Base-by-base conservation (phyloP, 1,140 invertebrate species). In the Drosophila trapezifrons region DNA sequence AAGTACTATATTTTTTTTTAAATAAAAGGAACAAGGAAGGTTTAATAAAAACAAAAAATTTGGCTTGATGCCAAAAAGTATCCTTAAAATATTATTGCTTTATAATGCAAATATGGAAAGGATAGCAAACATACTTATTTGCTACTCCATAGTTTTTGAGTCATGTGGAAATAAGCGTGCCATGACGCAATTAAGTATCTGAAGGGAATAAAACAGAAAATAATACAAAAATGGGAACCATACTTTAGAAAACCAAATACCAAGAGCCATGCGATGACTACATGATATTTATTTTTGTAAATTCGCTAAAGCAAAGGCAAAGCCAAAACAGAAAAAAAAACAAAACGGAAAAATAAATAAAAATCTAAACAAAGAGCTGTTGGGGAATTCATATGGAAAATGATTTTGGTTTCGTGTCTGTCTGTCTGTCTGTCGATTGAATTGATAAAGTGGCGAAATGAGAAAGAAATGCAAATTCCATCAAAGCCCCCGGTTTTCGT, bases 401-500 rank as follows among this genome's bases (percentile, higher is more conserved):
- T 67, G 18, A 49, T 47, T 69, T 69, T 35, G 20, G 12, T 43
- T 67, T 22, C 25, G 22, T 67, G 46, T 60, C 60, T 62, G 45
- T 69, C 52, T 43, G 13, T 64, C 20, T 38, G 32, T 35, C 49
- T 32, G 42, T 35, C 10, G 51, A 71, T 71, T 32, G 27, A 70
- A 71, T 17, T 54, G 67, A 71, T 71, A 70, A 70, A 65, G 45
- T 47, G 27, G 27, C 40, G n/a, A 72, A 56, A 47, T 55, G 42
- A 17, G 18, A 70, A 78, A 49, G 35, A 75, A 76, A 84, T 59
- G 49, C 57, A 79, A 83, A 84, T 79, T 83, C 76, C 57, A 76
- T 65, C 64, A 76, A 84, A 76, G 60, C 51, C 46, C 17, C 17
- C 17, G 17, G 20, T 17, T 35, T 20, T 8, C 29, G 29, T 35